Evolutionary conservation across 1,140 invertebrate species (phyloP).

Genomic region (Zeugodacus cucurbitae): DNA sequence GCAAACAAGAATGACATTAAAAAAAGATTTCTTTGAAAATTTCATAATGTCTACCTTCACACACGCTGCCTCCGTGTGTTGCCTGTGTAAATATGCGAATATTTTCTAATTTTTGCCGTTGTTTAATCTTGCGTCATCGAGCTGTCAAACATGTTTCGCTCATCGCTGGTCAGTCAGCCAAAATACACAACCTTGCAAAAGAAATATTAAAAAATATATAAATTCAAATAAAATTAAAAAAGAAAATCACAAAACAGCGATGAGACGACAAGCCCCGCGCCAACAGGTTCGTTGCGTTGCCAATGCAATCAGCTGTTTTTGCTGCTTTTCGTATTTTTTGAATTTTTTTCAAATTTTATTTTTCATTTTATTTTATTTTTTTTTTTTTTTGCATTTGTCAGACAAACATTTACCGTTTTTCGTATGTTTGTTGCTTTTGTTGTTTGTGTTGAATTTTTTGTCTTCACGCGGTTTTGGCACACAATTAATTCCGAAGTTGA

Average conservation of each 20-base stretch:
- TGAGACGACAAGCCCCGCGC: background rate
- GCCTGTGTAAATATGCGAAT: background rate
- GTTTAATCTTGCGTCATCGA: background rate
- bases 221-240: background rate
- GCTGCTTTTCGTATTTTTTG: background rate
- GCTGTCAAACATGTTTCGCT: conserved; percentile 2
- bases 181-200: background rate
- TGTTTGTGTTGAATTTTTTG: background rate
- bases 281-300: background rate
- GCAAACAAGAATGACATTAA: background rate
- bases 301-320: background rate
- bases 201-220: background rate
- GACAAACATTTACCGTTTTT: background rate
- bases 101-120: background rate
- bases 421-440: background rate
- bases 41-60: background rate
- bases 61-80: background rate
- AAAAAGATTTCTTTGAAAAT: background rate
- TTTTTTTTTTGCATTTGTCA: background rate
- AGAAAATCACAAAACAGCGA: background rate
- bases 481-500: conserved; percentile 1
- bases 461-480: background rate
- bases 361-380: background rate
- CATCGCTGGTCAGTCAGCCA: background rate
- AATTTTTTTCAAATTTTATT: background rate